Evolutionary conservation across 2,113 vertebrate genomes (phyloP).

Genomic region (Campylomormyrus tamandua): DNA sequence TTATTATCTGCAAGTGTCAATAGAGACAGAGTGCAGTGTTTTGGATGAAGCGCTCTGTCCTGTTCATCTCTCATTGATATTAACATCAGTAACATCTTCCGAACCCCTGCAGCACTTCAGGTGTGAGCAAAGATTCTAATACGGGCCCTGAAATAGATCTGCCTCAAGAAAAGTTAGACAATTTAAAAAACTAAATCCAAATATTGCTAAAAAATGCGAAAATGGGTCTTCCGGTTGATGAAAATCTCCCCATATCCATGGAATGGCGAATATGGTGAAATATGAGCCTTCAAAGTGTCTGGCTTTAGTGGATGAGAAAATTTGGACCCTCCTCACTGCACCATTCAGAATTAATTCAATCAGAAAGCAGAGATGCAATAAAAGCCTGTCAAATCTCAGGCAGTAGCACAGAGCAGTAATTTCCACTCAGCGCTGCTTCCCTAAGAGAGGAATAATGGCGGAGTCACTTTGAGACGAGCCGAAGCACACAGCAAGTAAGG

Average conservation of each 20-base stretch:
- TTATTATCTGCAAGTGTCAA: neutral
- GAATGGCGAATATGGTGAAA: neutral
- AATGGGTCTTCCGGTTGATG: neutral
- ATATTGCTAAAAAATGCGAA: neutral
- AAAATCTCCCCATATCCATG: neutral
- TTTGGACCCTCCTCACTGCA: conserved; percentile 72
- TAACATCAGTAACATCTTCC: neutral
- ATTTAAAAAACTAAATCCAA: neutral
- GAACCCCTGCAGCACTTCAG: neutral
- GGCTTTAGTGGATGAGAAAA: conserved; percentile 70
- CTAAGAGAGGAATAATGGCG: conserved; percentile 72
- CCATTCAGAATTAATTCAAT: conserved; percentile 81
- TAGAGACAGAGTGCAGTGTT: neutral
- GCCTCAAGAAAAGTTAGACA: neutral
- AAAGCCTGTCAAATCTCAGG: conserved; percentile 75
- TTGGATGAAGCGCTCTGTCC: neutral
- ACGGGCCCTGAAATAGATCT: neutral
- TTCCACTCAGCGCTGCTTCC: conserved; percentile 70
- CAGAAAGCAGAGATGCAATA: conserved; percentile 73
- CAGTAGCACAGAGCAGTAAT: conserved; percentile 68
- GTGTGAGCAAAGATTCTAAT: neutral
- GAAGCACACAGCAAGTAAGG: conserved; percentile 35
- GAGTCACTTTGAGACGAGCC: conserved; percentile 60
- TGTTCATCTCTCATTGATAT: neutral
- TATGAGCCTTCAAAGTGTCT: conserved; percentile 57